Base-by-base conservation (phyloP, 2,888 invertebrate species). In the Limnephilus auricula region DNA sequence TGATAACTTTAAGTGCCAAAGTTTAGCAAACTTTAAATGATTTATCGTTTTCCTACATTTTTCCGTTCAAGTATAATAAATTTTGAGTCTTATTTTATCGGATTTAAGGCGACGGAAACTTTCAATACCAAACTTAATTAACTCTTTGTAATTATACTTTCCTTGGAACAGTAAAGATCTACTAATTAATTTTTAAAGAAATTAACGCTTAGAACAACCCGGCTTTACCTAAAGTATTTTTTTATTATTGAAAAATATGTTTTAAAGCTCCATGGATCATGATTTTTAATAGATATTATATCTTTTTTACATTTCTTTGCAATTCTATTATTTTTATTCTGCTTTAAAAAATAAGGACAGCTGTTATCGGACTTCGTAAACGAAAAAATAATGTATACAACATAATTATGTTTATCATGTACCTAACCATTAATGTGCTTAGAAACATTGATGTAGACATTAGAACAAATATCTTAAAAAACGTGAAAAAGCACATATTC, bases 1-100 rank as follows among this genome's bases (percentile, higher is more conserved):
- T 92, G 92, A 92, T 92, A 92, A 92, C 91, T 92, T 91, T 92
- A 91, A 92, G 92, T 92, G 92, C 92, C 92, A 92, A 92, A 92
- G 87, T 92, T 92, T 84, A 31, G 82, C 30, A 50, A 90, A 89
- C 89, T 89, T 85, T 79, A 40, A 89, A 92, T 92, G 92, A 92
- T 92, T 92, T 92, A 92, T 92, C 90, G 92, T 90, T 80, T 89
- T 85, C 45, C 40, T 83, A n/a, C 80, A 90, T 40, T 89, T 90
- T 92, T 92, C 89, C 40, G 83, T 84, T 31, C 79, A 45, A 34
- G 82, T 45, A 87, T 86, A 91, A 92, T 91, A 88, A 88, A 88
- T 92, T 92, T 89, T 92, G 79, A 92, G 92, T 91, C 90, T 92
- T 88, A 92, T 92, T 92, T 92, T 89, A 92, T 92, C 92, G 90